These are phyloP conservation scores for Catharus bicknelli DNA, from an alignment of 2,113 vertebrate genomes.

Conservation along the genomic window DNA sequence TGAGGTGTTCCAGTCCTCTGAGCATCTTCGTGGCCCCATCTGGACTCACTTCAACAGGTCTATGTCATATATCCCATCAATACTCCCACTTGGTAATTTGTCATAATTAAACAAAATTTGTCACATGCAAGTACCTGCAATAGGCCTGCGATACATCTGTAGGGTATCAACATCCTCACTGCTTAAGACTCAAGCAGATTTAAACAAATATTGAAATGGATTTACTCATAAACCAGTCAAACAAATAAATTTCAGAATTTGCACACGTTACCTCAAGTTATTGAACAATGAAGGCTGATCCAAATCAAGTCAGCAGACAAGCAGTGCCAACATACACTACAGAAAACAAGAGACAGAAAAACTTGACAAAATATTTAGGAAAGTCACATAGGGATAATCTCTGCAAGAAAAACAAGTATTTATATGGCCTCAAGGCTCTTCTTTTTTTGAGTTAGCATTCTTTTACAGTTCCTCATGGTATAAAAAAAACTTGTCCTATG, in stretches of 20 bases:
- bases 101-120: not conserved
- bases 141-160: not conserved
- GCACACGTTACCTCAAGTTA: not conserved
- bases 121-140: not conserved
- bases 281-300: not conserved
- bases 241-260: not conserved
- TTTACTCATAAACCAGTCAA: conserved; percentile 2
- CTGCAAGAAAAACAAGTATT: not conserved
- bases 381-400: not conserved
- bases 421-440: not conserved
- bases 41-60: not conserved
- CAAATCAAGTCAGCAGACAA: not conserved
- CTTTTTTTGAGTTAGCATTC: not conserved
- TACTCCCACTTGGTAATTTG: not conserved
- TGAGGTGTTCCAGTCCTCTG: not conserved
- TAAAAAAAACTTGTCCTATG: not conserved
- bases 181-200: not conserved
- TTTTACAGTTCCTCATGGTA: fast-evolving
- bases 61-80: fast-evolving
- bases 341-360: conserved; percentile 5
- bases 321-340: not conserved
- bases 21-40: not conserved
- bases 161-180: not conserved
- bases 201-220: not conserved
- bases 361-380: not conserved